Evolutionary conservation across 2,797 vertebrate species (phyloP).

Genomic region (Artibeus jamaicensis): DNA sequence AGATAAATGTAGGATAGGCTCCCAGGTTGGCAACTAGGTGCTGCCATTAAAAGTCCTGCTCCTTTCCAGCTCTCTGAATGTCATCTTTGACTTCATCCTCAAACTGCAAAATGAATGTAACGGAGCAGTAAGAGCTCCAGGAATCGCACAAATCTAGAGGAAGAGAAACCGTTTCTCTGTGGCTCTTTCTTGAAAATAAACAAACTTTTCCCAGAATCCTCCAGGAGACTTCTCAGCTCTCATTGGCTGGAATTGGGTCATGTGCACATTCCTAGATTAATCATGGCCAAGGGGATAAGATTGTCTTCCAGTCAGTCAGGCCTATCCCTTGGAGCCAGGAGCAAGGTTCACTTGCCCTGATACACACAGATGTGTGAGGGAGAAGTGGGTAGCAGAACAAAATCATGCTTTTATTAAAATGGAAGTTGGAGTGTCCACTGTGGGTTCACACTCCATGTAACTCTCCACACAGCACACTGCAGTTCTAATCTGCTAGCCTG

Average conservation of each 20-base stretch:
- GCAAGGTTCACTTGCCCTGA: background rate
- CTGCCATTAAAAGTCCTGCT: background rate
- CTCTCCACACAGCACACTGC: background rate
- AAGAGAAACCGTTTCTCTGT: background rate
- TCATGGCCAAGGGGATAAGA: background rate
- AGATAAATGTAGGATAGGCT: background rate
- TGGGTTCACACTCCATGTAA: background rate
- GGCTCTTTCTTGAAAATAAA: background rate
- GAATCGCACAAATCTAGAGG: background rate
- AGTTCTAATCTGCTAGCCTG: background rate
- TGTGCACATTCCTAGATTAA: background rate
- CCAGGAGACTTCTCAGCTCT: background rate
- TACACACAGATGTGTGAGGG: background rate
- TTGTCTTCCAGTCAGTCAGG: background rate
- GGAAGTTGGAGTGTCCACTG: background rate
- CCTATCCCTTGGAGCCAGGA: background rate
- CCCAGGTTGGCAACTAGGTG: background rate
- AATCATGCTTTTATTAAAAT: background rate
- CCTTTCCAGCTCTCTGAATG: background rate
- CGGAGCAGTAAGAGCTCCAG: background rate
- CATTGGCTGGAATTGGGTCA: background rate
- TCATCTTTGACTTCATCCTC: background rate
- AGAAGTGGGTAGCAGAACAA: background rate
- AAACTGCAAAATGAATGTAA: background rate
- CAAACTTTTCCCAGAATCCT: background rate